Evolutionary conservation across 2,113 vertebrate genomes (phyloP).

Genomic region (rabbit (Oryctolagus cuniculus)): mOryCun1.1 NC_091440.1:9505501-9506000

Average conservation of each 20-base stretch:
- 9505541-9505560: neutral
- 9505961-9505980: neutral
- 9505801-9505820: neutral
- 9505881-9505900: neutral
- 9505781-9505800: neutral
- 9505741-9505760: neutral
- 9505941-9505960: neutral
- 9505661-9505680: conserved; percentile 8
- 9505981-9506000: neutral
- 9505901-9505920: neutral
- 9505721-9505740: neutral
- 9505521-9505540: neutral
- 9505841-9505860: neutral
- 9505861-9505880: neutral
- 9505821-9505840: neutral
- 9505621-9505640: neutral
- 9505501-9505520: neutral
- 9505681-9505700: neutral
- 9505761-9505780: neutral
- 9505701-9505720: neutral
- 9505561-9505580: too few species aligned
- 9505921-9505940: neutral
- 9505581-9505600: neutral
- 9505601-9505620: conserved; percentile 12
- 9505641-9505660: conserved; percentile 14